Evolutionary conservation across 2,797 vertebrate species (phyloP).

Genomic region (Liasis olivaceus): DNA sequence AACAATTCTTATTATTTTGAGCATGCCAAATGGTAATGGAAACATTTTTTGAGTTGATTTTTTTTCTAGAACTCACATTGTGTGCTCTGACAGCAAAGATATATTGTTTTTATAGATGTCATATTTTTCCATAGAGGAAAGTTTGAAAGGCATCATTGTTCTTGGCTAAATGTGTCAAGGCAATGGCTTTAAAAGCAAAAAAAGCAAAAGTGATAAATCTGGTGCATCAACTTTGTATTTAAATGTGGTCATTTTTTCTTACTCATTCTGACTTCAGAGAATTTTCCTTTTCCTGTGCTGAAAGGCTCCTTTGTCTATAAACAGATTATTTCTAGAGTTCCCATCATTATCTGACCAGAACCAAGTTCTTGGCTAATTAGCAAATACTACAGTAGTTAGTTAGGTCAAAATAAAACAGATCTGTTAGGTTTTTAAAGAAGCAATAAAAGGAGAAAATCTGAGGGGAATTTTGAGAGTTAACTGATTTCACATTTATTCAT

Average conservation of each 20-base stretch:
- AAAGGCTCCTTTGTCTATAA: neutral
- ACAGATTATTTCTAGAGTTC: neutral
- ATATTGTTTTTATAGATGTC: neutral
- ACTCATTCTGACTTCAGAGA: neutral
- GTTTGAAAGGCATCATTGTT: slow-evolving; percentile 38
- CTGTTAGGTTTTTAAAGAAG: slow-evolving; percentile 9
- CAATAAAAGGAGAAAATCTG: slow-evolving; percentile 11
- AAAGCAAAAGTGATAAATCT: neutral
- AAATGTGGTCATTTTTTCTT: neutral
- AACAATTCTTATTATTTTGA: slow-evolving; percentile 73
- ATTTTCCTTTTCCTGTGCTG: neutral
- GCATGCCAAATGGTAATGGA: slow-evolving; percentile 71
- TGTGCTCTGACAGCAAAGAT: neutral
- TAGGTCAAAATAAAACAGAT: slow-evolving; percentile 17
- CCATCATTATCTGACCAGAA: neutral
- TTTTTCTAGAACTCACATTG: slow-evolving; percentile 64
- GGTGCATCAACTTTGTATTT: neutral
- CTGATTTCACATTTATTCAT: neutral
- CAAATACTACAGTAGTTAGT: neutral
- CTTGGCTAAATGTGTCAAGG: slow-evolving; percentile 34
- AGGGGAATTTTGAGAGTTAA: slow-evolving; percentile 23
- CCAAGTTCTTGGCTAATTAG: neutral
- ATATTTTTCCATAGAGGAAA: slow-evolving; percentile 37
- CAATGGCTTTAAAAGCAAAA: slow-evolving; percentile 36
- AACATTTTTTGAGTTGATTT: slow-evolving; percentile 72